A percentile compares a stretch with the other conserved stretches of the same genome.
These are phyloP conservation scores for Tortricodes alternella DNA, from an alignment of 2,888 invertebrate species.

Conservation along the genomic window DNA sequence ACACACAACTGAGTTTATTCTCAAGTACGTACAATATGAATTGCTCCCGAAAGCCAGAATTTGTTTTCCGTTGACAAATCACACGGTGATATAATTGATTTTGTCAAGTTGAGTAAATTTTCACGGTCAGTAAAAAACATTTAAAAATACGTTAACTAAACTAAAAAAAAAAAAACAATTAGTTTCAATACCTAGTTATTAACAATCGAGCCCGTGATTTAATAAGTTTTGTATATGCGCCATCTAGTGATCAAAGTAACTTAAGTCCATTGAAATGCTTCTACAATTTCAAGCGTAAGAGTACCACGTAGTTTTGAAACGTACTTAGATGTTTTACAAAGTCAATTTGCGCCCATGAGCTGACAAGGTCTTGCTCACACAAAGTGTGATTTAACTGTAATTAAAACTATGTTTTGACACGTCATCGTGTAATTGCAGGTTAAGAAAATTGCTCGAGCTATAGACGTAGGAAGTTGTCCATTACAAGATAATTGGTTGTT, in stretches of 20 bases:
- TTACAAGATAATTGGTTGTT: conserved; percentile 24
- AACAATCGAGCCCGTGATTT: no score
- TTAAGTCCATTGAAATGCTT: not conserved
- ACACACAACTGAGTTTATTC: no score
- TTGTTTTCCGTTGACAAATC: no score
- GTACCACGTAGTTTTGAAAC: not conserved
- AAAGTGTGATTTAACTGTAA: conserved; percentile 35
- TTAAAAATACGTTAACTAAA: no score
- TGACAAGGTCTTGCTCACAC: conserved; percentile 31
- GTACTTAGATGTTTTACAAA: conserved; percentile 1
- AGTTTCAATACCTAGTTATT: no score
- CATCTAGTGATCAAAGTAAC: not conserved
- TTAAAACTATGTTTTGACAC: conserved; percentile 40
- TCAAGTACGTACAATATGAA: no score
- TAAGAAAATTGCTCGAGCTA: conserved; percentile 30
- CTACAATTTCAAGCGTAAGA: not conserved
- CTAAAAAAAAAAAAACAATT: no score
- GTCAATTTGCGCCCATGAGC: conserved; percentile 14
- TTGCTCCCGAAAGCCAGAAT: no score
- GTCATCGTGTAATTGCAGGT: conserved; percentile 35
- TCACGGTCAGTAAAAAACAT: no score
- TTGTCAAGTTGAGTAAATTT: no score
- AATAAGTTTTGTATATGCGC: conserved; percentile 19
- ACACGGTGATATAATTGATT: no score
- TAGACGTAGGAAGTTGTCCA: conserved; percentile 27